These are phyloP conservation scores for Anthoptus insignis DNA, from an alignment of 2,888 invertebrate species.

Conservation along the genomic window DNA sequence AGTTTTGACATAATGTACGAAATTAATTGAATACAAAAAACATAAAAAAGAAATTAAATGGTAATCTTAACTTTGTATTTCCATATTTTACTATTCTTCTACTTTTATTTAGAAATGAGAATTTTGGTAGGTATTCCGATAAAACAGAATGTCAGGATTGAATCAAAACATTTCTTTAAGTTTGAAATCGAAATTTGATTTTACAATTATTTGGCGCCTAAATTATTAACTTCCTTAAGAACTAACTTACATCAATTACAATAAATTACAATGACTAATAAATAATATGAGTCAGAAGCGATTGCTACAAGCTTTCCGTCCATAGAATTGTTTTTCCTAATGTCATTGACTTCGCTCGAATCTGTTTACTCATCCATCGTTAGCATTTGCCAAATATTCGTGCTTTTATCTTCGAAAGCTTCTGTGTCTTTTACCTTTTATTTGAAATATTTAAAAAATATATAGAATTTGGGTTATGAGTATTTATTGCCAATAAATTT, in stretches of 20 bases:
- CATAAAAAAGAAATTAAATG: too few relatives aligned
- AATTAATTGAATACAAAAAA: background rate
- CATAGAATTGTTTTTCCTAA: constrained; percentile 60
- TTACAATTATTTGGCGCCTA: constrained; percentile 10
- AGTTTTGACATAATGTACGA: constrained; percentile 6
- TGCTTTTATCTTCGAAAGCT: constrained; percentile 57
- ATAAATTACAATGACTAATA: constrained; percentile 50
- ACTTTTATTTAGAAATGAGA: too few relatives aligned
- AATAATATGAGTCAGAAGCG: constrained; percentile 50
- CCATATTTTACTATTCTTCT: too few relatives aligned
- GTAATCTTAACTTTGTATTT: too few relatives aligned
- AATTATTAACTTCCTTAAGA: constrained; percentile 23
- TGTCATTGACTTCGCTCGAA: constrained; percentile 75
- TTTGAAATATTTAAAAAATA: constrained; percentile 31
- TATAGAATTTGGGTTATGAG: too few relatives aligned
- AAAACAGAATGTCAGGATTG: too few relatives aligned
- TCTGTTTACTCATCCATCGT: constrained; percentile 72
- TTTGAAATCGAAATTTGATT: too few relatives aligned
- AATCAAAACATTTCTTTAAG: too few relatives aligned
- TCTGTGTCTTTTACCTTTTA: constrained; percentile 54
- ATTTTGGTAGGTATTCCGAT: too few relatives aligned
- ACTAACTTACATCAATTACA: constrained; percentile 37
- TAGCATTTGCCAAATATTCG: constrained; percentile 68
- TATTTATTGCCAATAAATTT: too few relatives aligned
- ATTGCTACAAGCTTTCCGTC: constrained; percentile 43